These are phyloP conservation scores for Silurus glanis DNA, from an alignment of 2,113 vertebrate species.

Conservation along the genomic window DNA sequence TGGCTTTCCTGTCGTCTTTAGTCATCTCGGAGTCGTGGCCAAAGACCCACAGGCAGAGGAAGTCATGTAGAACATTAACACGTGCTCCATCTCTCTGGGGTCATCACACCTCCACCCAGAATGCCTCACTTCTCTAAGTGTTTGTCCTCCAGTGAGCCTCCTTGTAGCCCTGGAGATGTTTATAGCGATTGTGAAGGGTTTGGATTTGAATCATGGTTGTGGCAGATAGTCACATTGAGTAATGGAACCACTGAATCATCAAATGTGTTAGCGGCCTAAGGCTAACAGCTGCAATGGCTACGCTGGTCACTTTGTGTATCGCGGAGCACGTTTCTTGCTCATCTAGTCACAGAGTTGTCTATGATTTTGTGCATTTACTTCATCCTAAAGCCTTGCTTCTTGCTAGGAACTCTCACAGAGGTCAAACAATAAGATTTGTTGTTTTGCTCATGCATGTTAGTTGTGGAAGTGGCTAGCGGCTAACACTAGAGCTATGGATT, in stretches of 20 bases:
- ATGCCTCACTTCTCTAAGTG: not conserved
- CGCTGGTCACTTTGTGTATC: not conserved
- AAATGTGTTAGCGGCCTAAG: constrained; percentile 1
- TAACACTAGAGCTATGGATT: too few relatives aligned
- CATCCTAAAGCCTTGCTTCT: not conserved
- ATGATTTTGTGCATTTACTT: not conserved
- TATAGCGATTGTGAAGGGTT: not conserved
- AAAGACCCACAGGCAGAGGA: constrained; percentile 42
- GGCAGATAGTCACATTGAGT: constrained; percentile 20
- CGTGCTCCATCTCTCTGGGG: constrained; percentile 59
- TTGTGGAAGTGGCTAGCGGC: too few relatives aligned
- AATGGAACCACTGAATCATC: constrained; percentile 33
- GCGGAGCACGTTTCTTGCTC: not conserved
- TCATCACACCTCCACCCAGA: constrained; percentile 57
- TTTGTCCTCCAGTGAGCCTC: not conserved
- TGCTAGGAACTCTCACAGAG: not conserved
- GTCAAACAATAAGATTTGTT: not conserved
- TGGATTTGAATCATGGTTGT: not conserved
- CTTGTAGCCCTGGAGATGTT: constrained; percentile 6
- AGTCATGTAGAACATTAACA: constrained; percentile 60
- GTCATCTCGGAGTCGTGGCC: constrained; percentile 41
- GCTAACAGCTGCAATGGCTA: constrained; percentile 19
- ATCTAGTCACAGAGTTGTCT: not conserved
- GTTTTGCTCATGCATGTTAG: too few relatives aligned
- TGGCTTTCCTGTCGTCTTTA: constrained; percentile 57